phyloP scores from a whole-genome alignment of 2,797 vertebrate species.

The Hapalemur alaotrensis region DNA sequence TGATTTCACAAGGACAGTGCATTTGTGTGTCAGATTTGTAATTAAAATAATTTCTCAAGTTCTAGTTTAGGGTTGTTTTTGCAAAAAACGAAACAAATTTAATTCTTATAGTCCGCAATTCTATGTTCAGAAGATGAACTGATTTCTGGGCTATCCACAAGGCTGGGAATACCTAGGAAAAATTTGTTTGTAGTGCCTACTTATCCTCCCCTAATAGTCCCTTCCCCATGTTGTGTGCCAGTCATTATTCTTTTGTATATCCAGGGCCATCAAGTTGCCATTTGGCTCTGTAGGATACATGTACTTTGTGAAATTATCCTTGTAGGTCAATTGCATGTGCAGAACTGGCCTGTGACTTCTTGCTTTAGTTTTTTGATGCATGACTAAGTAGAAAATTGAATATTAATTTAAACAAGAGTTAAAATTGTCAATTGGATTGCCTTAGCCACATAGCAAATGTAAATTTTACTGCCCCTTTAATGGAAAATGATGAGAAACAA shows the following conservation, averaged over 20 bases:
- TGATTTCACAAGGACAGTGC: not conserved
- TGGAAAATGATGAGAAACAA: not conserved
- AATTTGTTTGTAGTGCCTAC: not conserved
- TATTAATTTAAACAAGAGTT: not conserved
- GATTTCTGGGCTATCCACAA: not conserved
- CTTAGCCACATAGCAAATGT: not conserved
- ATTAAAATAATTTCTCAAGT: not conserved
- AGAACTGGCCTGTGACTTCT: not conserved
- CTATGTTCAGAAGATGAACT: not conserved
- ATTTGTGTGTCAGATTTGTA: not conserved
- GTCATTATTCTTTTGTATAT: not conserved
- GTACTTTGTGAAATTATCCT: not conserved
- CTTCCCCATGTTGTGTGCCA: not conserved
- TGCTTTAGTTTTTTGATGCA: not conserved
- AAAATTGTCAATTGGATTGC: not conserved
- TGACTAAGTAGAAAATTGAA: not conserved
- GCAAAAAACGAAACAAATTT: not conserved
- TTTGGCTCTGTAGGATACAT: not conserved
- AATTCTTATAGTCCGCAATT: not conserved
- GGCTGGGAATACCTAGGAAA: not conserved
- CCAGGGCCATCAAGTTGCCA: not conserved
- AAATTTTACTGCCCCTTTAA: not conserved
- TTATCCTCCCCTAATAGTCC: not conserved
- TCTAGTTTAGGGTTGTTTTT: not conserved
- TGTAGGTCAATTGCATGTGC: not conserved